A percentile compares a stretch with the other conserved stretches of the same genome.
phyloP scores from a whole-genome alignment of 2,888 invertebrate species.

The Lottia scabra region DNA sequence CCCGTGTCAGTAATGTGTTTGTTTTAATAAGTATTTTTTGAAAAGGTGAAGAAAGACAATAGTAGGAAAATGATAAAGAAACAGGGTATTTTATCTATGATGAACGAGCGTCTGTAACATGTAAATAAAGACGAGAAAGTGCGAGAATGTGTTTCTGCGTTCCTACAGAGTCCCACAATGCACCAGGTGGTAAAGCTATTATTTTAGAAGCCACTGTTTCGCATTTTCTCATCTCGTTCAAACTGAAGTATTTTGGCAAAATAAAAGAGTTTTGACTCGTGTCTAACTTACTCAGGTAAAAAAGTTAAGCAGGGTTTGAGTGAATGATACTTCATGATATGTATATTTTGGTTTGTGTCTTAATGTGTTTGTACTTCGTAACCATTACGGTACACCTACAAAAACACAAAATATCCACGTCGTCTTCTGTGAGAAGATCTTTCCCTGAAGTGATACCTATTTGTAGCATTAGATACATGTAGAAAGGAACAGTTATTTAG shows the following conservation, averaged over 20 bases:
- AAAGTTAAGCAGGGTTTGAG: too few relatives aligned
- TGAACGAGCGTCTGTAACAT: neutral
- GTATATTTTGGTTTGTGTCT: too few relatives aligned
- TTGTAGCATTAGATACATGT: too few relatives aligned
- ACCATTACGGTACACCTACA: neutral
- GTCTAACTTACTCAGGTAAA: too few relatives aligned
- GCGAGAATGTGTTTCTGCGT: neutral
- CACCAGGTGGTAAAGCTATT: conserved; percentile 1
- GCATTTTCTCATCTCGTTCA: conserved; percentile 3
- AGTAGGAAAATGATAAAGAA: neutral
- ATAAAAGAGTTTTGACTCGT: neutral
- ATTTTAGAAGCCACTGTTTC: neutral
- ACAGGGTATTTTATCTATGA: neutral
- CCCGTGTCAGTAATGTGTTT: too few relatives aligned
- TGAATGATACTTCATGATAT: too few relatives aligned
- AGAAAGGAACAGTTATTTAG: too few relatives aligned
- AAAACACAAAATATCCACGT: too few relatives aligned
- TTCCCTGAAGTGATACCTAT: too few relatives aligned
- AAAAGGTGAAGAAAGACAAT: neutral
- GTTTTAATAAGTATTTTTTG: neutral
- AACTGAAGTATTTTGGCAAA: neutral
- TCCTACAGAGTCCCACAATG: neutral
- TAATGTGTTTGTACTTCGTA: conserved; percentile 1
- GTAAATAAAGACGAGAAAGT: neutral
- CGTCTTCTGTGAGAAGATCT: too few relatives aligned